These are phyloP conservation scores for Channa striata DNA, from an alignment of 2,797 vertebrate genomes.

Conservation along the genomic window DNA sequence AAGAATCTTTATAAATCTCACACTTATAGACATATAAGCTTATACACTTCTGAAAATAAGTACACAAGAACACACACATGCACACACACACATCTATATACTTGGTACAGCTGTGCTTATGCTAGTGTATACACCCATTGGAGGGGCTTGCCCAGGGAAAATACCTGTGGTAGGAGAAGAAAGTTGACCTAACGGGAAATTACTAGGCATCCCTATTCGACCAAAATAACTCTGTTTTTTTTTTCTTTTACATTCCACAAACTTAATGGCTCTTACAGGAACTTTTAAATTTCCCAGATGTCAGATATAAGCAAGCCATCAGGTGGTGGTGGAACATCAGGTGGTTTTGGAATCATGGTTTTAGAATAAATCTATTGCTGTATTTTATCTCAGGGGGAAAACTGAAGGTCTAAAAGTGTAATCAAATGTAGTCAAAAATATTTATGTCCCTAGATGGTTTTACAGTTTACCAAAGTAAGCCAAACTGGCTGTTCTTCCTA, in stretches of 20 bases:
- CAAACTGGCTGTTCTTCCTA: too few relatives aligned
- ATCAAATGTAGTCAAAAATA: not conserved
- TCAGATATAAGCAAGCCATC: constrained; percentile 32
- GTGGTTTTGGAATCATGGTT: constrained; percentile 37
- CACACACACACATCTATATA: not conserved
- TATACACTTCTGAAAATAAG: not conserved
- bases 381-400: constrained; percentile 10
- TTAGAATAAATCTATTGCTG: not conserved
- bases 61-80: constrained; percentile 14
- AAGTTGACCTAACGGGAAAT: constrained; percentile 74
- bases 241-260: constrained; percentile 55
- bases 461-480: too few relatives aligned
- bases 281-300: constrained; percentile 52
- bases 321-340: constrained; percentile 5
- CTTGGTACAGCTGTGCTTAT: constrained; percentile 49
- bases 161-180: constrained; percentile 73
- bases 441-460: too few relatives aligned
- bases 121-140: constrained; percentile 43
- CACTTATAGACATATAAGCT: constrained; percentile 8
- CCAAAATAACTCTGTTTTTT: constrained; percentile 49
- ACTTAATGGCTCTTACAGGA: constrained; percentile 55
- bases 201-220: constrained; percentile 55
- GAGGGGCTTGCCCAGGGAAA: constrained; percentile 69
- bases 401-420: not conserved
- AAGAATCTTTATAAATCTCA: not conserved